A percentile compares a stretch with the other conserved stretches of the same genome.
phyloP scores from a whole-genome alignment of 2,113 vertebrate genomes.

The Cyprinodon brontotheroides region DNA sequence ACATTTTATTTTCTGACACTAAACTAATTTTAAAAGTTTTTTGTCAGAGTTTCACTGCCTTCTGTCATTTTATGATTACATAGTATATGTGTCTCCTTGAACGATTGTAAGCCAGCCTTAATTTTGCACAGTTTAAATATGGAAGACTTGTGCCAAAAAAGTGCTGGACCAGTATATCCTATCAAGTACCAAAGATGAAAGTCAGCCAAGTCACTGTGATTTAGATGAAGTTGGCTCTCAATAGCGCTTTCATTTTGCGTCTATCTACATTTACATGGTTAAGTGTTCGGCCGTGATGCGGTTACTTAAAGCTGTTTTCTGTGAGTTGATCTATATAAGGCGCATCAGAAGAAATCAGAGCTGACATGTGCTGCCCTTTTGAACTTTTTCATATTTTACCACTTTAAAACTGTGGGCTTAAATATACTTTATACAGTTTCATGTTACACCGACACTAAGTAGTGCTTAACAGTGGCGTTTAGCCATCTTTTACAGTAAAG shows the following conservation, averaged over 20 bases:
- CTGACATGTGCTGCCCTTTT: not conserved
- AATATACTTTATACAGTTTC: not conserved
- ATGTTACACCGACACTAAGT: not conserved
- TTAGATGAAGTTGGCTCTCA: not conserved
- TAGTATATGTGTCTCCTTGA: not conserved
- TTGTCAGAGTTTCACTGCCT: not conserved
- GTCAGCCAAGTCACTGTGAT: not conserved
- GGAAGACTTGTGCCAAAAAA: not conserved
- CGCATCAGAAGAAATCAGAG: not conserved
- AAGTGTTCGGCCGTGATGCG: not conserved
- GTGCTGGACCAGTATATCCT: not conserved
- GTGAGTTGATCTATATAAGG: not conserved
- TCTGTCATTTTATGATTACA: not conserved
- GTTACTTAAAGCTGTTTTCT: constrained; percentile 15
- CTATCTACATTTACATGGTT: not conserved
- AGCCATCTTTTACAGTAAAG: too few relatives aligned
- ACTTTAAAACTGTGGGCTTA: not conserved
- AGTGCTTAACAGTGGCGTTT: not conserved
- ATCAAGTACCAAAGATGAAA: not conserved
- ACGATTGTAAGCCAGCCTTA: not conserved
- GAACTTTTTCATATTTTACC: not conserved
- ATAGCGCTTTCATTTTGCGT: not conserved
- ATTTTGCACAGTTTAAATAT: not conserved
- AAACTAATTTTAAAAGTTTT: not conserved
- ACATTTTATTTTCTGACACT: not conserved